Conservation (phyloP, 2,113 vertebrate genomes). For the Sorex fumeus region DNA sequence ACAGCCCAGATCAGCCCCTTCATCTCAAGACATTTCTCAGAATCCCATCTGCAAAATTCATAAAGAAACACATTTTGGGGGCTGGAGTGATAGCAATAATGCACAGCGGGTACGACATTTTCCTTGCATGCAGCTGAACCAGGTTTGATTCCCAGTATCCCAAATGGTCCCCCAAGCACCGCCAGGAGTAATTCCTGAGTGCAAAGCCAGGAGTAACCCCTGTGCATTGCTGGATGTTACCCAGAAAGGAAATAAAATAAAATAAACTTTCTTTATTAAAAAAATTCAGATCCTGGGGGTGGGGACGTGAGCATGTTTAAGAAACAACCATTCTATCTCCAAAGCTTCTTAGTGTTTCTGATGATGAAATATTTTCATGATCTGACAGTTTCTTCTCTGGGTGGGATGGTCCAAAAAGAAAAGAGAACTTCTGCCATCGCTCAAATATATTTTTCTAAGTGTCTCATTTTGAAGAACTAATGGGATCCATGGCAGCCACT, state of each 20-base stretch:
- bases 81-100: too few species aligned
- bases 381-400: neutral
- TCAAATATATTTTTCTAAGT: constrained; percentile 19
- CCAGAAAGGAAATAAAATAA: too few species aligned
- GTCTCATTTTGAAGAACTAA: constrained; percentile 35
- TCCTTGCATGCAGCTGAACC: too few species aligned
- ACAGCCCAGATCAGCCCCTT: neutral
- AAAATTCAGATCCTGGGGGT: neutral
- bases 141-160: too few species aligned
- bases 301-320: neutral
- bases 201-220: too few species aligned
- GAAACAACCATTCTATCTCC: neutral
- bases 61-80: neutral
- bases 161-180: too few species aligned
- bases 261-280: too few species aligned
- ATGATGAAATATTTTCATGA: neutral
- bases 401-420: neutral
- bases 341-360: neutral
- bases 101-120: too few species aligned
- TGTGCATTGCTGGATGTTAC: too few species aligned
- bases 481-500: neutral
- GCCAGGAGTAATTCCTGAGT: too few species aligned
- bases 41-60: neutral
- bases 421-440: neutral
- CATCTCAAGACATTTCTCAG: neutral